A percentile compares a stretch with the other conserved stretches of the same genome.
Conservation (phyloP, 1,140 invertebrate genomes). For the Caerostris extrusa region DNA sequence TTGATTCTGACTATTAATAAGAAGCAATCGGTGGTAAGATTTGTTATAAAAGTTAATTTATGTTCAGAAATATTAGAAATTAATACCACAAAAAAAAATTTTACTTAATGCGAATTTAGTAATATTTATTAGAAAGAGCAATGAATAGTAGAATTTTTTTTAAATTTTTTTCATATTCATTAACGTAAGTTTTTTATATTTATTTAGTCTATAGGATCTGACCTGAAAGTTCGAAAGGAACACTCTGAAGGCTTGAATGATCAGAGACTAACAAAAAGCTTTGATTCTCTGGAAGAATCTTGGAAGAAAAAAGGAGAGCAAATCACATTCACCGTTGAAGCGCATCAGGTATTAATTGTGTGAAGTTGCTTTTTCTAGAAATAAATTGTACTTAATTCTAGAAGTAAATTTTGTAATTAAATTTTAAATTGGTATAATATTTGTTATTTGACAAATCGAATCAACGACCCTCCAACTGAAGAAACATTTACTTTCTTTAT, state of each 20-base stretch:
- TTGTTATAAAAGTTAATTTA: too few relatives aligned
- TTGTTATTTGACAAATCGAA: too few relatives aligned
- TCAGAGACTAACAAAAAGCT: conserved; percentile 17
- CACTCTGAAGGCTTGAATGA: conserved; percentile 25
- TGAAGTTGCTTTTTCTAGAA: too few relatives aligned
- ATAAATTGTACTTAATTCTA: too few relatives aligned
- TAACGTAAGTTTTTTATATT: background rate
- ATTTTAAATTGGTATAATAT: too few relatives aligned
- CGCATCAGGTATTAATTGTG: conserved; percentile 41
- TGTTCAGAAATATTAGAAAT: too few relatives aligned
- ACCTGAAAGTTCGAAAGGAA: conserved; percentile 46
- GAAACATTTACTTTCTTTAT: too few relatives aligned
- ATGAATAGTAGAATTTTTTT: background rate
- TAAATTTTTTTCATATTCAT: background rate
- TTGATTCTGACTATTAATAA: too few relatives aligned
- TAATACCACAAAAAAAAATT: background rate
- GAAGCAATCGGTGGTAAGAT: too few relatives aligned
- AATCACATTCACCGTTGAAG: conserved; percentile 13
- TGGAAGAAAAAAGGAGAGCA: conserved; percentile 33
- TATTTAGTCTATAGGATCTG: conserved; percentile 43
- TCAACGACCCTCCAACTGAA: too few relatives aligned
- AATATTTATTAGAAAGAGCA: background rate
- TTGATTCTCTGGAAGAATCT: background rate
- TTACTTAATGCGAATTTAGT: background rate
- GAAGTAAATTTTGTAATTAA: too few relatives aligned